Evolutionary conservation across 2,113 vertebrate species (phyloP).

Genomic region (Nasalis larvatus): DNA sequence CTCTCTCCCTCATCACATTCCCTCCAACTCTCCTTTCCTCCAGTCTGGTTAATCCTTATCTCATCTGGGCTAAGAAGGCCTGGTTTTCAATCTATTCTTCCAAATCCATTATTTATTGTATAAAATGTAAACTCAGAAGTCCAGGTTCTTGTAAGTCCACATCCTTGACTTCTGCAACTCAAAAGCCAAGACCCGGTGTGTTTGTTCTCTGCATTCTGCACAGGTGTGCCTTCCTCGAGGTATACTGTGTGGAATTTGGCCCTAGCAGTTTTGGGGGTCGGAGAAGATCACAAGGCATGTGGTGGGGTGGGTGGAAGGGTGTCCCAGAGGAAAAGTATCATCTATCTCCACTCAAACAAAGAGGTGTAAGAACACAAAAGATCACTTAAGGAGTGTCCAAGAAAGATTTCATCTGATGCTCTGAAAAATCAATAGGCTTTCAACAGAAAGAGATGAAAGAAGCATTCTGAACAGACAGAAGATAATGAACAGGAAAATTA

Average conservation of each 20-base stretch:
- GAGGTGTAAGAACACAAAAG: background rate
- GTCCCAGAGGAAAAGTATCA: background rate
- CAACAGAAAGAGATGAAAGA: background rate
- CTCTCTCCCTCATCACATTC: background rate
- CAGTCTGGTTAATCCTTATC: background rate
- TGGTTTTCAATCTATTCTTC: background rate
- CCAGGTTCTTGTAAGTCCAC: background rate
- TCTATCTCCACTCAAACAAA: background rate
- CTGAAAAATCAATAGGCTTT: background rate
- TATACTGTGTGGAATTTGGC: background rate
- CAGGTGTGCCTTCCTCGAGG: background rate
- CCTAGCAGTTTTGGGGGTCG: background rate
- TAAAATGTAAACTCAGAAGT: conserved; percentile 14
- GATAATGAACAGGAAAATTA: background rate
- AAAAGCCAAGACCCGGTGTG: background rate
- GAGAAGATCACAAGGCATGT: background rate
- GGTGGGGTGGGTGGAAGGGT: background rate
- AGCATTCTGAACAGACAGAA: background rate
- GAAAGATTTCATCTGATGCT: background rate
- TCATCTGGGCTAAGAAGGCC: background rate
- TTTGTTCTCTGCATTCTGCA: background rate
- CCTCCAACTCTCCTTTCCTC: background rate
- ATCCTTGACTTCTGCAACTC: background rate
- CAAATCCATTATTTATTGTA: background rate
- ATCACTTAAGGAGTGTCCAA: background rate